A percentile compares a stretch with the other conserved stretches of the same genome.
These are phyloP conservation scores for Dynastes tityus DNA, from an alignment of 2,888 invertebrate species.

Conservation along the genomic window DNA sequence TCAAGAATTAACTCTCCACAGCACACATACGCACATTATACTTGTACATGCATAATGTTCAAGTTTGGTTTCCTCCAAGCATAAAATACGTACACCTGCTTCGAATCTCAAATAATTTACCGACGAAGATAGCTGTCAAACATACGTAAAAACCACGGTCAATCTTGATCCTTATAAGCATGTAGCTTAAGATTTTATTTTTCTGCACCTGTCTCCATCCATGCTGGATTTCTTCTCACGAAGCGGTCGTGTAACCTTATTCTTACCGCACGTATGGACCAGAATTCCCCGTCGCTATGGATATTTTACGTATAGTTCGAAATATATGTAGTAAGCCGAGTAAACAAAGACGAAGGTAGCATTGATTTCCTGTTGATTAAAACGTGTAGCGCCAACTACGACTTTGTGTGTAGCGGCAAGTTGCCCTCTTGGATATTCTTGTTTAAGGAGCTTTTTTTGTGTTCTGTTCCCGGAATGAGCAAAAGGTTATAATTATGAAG, in stretches of 20 bases:
- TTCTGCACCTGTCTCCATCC: conserved; percentile 60
- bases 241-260: conserved; percentile 53
- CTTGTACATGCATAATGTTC: conserved; percentile 22
- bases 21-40: conserved; percentile 26
- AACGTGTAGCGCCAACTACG: conserved; percentile 43
- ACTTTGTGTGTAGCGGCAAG: conserved; percentile 29
- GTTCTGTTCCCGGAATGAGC: conserved; percentile 32
- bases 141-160: conserved; percentile 59
- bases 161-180: conserved; percentile 60
- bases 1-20: conserved; percentile 18
- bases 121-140: conserved; percentile 67
- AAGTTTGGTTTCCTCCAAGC: conserved; percentile 46
- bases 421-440: conserved; percentile 38
- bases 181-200: conserved; percentile 52
- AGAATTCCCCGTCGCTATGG: conserved; percentile 38
- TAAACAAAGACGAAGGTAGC: conserved; percentile 56
- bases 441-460: conserved; percentile 27
- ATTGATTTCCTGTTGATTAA: conserved; percentile 57
- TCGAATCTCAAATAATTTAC: conserved; percentile 68
- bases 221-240: conserved; percentile 56
- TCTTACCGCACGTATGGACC: conserved; percentile 41
- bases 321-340: conserved; percentile 55
- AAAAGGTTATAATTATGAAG: conserved; percentile 38
- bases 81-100: conserved; percentile 65
- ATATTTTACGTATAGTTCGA: conserved; percentile 52